Base-by-base conservation (phyloP, 2,797 vertebrate species). In the Myotis findleyi region DNA sequence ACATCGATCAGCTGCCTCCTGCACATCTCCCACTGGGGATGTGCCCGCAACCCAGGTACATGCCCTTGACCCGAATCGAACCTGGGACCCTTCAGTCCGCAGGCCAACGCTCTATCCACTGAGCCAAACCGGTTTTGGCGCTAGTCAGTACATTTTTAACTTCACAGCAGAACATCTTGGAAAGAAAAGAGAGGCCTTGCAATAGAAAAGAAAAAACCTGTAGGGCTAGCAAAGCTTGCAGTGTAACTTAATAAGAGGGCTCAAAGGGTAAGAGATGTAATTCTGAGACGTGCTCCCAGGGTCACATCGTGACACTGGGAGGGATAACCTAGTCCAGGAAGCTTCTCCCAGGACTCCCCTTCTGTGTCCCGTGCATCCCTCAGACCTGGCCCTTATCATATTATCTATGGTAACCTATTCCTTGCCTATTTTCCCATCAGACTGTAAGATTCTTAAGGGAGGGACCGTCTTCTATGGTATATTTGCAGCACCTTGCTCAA, bases 401-500 rank as follows among this genome's bases (percentile, higher is more conserved):
- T n/a, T 66, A 49, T 72, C 47, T n/a, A 17, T 16, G 9, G 38
- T n/a, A 36, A 36, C 17, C 41, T 81, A 17, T 21, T 76, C 53
- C 7, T 30, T 66, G 27, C 77, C 75, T 71, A 27, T 57, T 55
- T 85, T 87, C 77, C 36, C 51, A 16, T 49, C 51, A 69, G 44
- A 55, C 77, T 73, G 5, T 88, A 41, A 72, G 89, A 47, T 33
- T 71, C 30, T 38, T 73, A 69, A 59, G 83, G 49, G 7, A 73
- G n/a, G 7, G 47, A 36, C 38, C 30, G 0, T 81, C 41, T 80
- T 81, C 51, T 33, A 12, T 30, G 59, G 36, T 77, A 5, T 11
- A 55, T 84, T 68, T 91, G 18, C 12, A 80, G 66, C 30, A 57
- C 75, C n/a, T 95, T 84, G 44, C 17, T 90, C 71, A 64, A 80